Conservation (phyloP, 1,140 invertebrate species). For the Eumeta japonica region DNA sequence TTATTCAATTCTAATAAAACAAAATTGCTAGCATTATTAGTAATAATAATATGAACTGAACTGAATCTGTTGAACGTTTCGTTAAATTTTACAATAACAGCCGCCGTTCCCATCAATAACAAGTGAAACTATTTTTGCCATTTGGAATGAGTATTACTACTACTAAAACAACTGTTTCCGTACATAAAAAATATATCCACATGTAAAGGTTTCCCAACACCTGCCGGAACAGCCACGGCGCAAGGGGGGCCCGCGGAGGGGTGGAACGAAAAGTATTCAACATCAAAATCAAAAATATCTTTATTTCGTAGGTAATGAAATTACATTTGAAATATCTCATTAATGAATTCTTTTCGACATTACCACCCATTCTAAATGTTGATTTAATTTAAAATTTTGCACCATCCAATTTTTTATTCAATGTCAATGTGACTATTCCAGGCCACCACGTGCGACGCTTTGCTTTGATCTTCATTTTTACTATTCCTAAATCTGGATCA, state of each 20-base stretch:
- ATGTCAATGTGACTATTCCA: conserved; percentile 18
- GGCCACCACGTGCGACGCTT: conserved; percentile 24
- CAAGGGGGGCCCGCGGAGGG: conserved; percentile 4
- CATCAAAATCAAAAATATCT: no score
- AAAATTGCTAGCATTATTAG: conserved; percentile 7
- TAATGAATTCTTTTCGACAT: no score
- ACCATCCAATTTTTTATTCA: conserved; percentile 7
- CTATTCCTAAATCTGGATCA: conserved; percentile 12
- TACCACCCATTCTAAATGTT: no score
- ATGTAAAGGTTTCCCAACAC: conserved; percentile 6
- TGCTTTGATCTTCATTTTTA: conserved; percentile 19
- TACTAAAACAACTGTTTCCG: conserved; percentile 2
- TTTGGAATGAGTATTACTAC: conserved; percentile 5
- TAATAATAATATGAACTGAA: conserved; percentile 4
- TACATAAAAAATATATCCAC: conserved; percentile 5
- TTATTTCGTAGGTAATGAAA: no score
- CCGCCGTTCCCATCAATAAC: neutral
- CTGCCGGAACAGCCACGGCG: neutral
- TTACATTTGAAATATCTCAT: no score
- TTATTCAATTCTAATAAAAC: conserved; percentile 3
- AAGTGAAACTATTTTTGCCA: conserved; percentile 6
- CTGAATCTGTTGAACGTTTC: conserved; percentile 8
- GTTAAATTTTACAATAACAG: conserved; percentile 2
- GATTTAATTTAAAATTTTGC: neutral
- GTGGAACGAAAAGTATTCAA: neutral